phyloP scores from a whole-genome alignment of 30 jellyfish, hydroid and myxozoan genomes.

The Hydractinia symbiolongicarpus region DNA sequence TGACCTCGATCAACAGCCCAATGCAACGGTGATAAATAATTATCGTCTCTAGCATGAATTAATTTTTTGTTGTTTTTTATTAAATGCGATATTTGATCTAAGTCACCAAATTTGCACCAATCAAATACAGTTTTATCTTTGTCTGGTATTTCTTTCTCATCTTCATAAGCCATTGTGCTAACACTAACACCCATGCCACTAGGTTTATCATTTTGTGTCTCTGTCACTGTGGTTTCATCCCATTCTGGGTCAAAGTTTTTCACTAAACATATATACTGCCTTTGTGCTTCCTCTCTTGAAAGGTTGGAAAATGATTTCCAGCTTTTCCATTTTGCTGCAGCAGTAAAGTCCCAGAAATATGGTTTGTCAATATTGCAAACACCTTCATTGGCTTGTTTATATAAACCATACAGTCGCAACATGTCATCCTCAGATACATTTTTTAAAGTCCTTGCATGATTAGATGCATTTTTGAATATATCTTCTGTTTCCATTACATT shows the following conservation, averaged over 20 bases:
- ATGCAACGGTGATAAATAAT: conserved; percentile 61
- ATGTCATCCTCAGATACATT: conserved; percentile 48
- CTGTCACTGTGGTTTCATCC: conserved; percentile 26
- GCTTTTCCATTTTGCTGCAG: conserved; percentile 85
- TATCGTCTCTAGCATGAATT: conserved; percentile 48
- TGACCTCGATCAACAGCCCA: conserved; percentile 98
- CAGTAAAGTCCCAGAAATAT: conserved; percentile 83
- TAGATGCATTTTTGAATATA: conserved; percentile 45
- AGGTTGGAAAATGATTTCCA: conserved; percentile 64
- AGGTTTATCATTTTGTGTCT: not conserved
- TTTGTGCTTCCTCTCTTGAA: conserved; percentile 50
- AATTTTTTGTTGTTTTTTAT: not conserved
- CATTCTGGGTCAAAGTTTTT: conserved; percentile 48
- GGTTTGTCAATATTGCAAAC: conserved; percentile 77
- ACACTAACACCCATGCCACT: conserved; percentile 78
- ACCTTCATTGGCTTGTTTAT: conserved; percentile 81
- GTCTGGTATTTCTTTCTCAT: conserved; percentile 38
- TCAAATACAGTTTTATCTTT: conserved; percentile 65
- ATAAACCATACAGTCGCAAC: conserved; percentile 64
- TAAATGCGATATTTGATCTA: conserved; percentile 27
- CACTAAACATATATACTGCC: conserved; percentile 46
- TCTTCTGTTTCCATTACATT: conserved; percentile 15
- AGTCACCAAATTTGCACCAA: conserved; percentile 75
- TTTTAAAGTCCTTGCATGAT: conserved; percentile 39
- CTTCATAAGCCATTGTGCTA: conserved; percentile 61